Percentiles rank a stretch among this genome's conserved stretches.
phyloP scores from a whole-genome alignment of 2,113 vertebrate genomes.

The Megatriorchis doriae region DNA sequence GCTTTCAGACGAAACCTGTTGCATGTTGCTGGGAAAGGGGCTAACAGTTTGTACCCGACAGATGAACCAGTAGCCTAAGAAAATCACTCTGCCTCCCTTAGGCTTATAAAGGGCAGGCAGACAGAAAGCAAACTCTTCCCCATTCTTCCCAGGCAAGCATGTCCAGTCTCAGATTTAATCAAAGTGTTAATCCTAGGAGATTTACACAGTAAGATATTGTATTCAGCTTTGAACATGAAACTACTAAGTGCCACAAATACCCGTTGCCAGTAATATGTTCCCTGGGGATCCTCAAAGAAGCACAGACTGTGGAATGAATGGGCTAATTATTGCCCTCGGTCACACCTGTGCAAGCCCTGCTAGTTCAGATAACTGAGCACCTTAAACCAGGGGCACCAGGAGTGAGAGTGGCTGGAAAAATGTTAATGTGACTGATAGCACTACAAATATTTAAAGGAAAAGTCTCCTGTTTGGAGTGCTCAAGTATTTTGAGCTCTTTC shows the following conservation, averaged over 20 bases:
- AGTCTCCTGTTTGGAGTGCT: neutral
- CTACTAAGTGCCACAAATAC: conserved; percentile 54
- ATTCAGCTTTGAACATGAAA: conserved; percentile 56
- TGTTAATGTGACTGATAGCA: neutral
- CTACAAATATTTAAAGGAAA: conserved; percentile 23
- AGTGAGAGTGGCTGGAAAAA: conserved; percentile 12
- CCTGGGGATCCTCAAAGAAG: conserved; percentile 27
- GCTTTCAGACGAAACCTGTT: neutral
- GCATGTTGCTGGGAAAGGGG: neutral
- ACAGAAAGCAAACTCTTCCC: conserved; percentile 38
- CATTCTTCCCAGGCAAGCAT: neutral
- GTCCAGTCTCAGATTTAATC: conserved; percentile 57
- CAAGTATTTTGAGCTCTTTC: neutral
- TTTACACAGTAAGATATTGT: conserved; percentile 66
- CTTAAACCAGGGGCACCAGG: conserved; percentile 11
- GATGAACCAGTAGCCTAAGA: neutral
- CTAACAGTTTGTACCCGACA: neutral
- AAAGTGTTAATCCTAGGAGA: conserved; percentile 63
- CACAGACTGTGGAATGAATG: conserved; percentile 38
- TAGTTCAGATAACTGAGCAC: conserved; percentile 32
- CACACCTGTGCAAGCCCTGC: conserved; percentile 42
- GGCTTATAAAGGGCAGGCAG: neutral
- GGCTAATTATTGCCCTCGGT: conserved; percentile 5
- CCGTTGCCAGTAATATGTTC: conserved; percentile 20
- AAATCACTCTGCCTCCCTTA: neutral